phyloP scores from a whole-genome alignment of 2,113 vertebrate species.

The zebrafish (Danio rerio) region GRCz12tu NC_133193.1:13461001-13461500 shows the following conservation, averaged over 20 bases:
- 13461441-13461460: not conserved
- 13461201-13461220: not conserved
- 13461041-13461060: constrained; percentile 91
- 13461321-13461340: constrained; percentile 97
- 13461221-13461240: not conserved
- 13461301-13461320: constrained; percentile 98
- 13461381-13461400: constrained; percentile 96
- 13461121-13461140: constrained; percentile 95
- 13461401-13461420: constrained; percentile 98
- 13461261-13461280: not conserved
- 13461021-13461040: constrained; percentile 92
- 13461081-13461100: constrained; percentile 96
- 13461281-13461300: constrained; percentile 95
- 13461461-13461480: too few relatives aligned
- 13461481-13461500: too few relatives aligned
- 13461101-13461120: constrained; percentile 98
- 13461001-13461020: constrained; percentile 95
- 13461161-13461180: constrained; percentile 94
- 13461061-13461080: constrained; percentile 89
- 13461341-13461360: constrained; percentile 99
- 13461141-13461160: constrained; percentile 97
- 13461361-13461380: constrained; percentile 95
- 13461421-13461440: constrained; percentile 97
- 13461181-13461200: constrained; percentile 90
- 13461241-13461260: constrained; percentile 28